Evolutionary conservation across 2,113 vertebrate species (phyloP), one percentile per base, ranked within the genome.

Genomic region (Pomatostomus ruficeps): DNA sequence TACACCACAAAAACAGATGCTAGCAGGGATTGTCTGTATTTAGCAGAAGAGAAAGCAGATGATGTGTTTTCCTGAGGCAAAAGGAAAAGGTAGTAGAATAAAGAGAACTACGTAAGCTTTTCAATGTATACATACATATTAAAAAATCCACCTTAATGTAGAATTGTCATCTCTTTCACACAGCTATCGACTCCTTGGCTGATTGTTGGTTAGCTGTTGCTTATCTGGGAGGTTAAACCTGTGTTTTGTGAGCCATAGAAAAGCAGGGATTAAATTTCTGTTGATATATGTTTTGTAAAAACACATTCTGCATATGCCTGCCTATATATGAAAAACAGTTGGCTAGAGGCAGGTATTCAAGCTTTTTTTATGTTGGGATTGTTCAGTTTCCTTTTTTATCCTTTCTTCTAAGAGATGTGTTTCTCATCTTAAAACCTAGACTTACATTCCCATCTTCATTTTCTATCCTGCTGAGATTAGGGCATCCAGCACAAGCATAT

Each of bases 261-360:
- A 86, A 96, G n/a, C 48, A 88, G 43, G 86, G 45, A 77, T 72
- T 55, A 66, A 57, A 86, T 90, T 95, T 91, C 43, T 96, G 43
- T 84, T 71, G 55, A 38, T 70, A 58, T 1, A 12, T 80, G n/a
- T 84, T 91, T 91, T 84, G 43, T 86, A 59, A 46, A 89, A 94
- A 75, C 48, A 84, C 25, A 43, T 71, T 77, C 52, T 84, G 61
- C 61, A 26, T n/a, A 29, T 45, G 36, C 76, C 70, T 89, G 55
- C 65, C 49, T 79, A 5, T 86, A 35, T 73, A 78, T 84, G 91
- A 45, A 78, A 55, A 95, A 18, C 57, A 92, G 42, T 59, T 89
- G 29, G 40, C 59, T 81, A 24, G 54, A 81, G 33, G 55, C 35
- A 86, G 17, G 35, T 58, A 58, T 70, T 72, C 46, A 49, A 58